Conservation (phyloP, 2,113 vertebrate genomes). For the Archilochus colubris region DNA sequence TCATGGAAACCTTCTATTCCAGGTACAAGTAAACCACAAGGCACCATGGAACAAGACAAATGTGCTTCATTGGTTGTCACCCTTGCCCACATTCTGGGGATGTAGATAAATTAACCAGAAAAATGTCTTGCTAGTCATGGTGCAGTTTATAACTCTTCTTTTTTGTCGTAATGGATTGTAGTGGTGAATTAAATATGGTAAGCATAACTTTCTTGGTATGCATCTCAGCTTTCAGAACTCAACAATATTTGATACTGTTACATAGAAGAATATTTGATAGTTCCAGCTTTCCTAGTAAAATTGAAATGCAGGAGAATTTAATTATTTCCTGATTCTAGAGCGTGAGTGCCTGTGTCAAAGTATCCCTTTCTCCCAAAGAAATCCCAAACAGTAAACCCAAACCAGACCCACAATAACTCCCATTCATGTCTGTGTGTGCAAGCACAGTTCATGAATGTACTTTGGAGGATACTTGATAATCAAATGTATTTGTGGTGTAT, state of each 20-base stretch:
- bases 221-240: not conserved
- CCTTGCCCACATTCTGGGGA: not conserved
- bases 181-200: not conserved
- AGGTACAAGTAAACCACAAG: not conserved
- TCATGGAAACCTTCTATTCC: not conserved
- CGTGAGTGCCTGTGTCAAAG: not conserved
- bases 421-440: not conserved
- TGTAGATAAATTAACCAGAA: not conserved
- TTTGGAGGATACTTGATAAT: not conserved
- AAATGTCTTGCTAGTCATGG: not conserved
- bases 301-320: not conserved
- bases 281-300: not conserved
- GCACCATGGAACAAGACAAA: not conserved
- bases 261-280: not conserved
- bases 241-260: not conserved
- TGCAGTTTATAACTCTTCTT: not conserved
- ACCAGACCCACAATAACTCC: not conserved
- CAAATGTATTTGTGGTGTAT: not conserved
- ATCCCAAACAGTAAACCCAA: not conserved
- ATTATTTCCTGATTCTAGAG: not conserved
- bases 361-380: not conserved
- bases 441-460: not conserved
- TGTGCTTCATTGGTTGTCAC: not conserved
- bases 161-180: not conserved
- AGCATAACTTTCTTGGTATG: not conserved